Evolutionary conservation across 2,113 vertebrate species (phyloP).

Genomic region (Plecotus auritus): DNA sequence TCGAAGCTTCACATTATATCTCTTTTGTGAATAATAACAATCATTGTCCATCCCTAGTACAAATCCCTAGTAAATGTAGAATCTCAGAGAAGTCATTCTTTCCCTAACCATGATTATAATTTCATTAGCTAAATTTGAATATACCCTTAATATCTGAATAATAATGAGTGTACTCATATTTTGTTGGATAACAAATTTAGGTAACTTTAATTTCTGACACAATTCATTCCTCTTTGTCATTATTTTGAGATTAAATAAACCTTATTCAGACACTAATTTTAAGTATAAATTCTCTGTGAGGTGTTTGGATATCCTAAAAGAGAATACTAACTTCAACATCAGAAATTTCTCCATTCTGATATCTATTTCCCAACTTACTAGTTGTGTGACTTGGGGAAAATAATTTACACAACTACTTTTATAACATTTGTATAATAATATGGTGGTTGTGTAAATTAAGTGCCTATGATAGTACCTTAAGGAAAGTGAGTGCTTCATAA

Average conservation of each 20-base stretch:
- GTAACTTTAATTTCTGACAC: background rate
- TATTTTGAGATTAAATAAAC: background rate
- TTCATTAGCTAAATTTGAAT: constrained; percentile 13
- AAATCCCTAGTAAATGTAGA: background rate
- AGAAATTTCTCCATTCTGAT: background rate
- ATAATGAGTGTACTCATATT: background rate
- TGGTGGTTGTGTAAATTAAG: background rate
- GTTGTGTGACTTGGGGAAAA: background rate
- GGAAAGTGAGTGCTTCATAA: background rate
- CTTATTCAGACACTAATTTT: background rate
- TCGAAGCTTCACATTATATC: background rate
- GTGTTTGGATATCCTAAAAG: background rate
- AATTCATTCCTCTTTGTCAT: background rate
- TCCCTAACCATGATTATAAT: background rate
- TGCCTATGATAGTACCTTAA: background rate
- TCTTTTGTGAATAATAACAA: background rate
- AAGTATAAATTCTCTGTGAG: background rate
- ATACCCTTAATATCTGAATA: background rate
- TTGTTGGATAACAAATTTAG: background rate
- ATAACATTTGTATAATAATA: background rate
- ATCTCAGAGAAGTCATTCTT: background rate
- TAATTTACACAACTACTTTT: background rate
- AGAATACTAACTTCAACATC: background rate
- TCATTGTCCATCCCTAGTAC: background rate
- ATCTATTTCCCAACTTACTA: background rate